Evolutionary conservation across 2,888 invertebrate species (phyloP), one percentile per base, ranked within the genome.

Genomic region (Lasioglossum calceatum): DNA sequence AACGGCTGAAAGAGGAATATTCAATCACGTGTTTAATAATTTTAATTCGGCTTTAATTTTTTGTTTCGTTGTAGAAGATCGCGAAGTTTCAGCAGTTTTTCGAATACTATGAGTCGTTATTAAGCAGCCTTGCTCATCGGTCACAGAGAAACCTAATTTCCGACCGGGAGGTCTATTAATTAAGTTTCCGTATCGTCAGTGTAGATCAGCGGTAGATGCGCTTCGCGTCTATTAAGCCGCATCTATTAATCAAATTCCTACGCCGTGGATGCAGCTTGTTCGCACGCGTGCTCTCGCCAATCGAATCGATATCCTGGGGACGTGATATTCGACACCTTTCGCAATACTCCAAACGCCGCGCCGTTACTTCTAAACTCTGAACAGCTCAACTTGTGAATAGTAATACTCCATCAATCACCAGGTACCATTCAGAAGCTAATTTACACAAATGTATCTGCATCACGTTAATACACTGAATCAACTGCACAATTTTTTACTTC

Each of bases 161-260:
- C 84, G 74, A 19, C 39, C 67, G 47, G 71, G 71, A 64, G 84
- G 75, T 71, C 71, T 78, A 75, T 84, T 79, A 78, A 84, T 85
- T 71, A 75, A 76, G 75, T 85, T 78, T 61, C 23, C 75, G 61
- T 85, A 85, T 85, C 84, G 84, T 54, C 78, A 12, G 61, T 71
- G 70, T 64, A 84, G 84, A 84, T 84, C 84, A 27, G 44, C 58
- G 77, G 42, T 74, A 78, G 84, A 85, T 78, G 71, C 70, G 71
- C 23, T 50, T n/a, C 61, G 75, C 74, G 84, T 74, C 61, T 84
- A 83, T 81, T 83, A 83, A 80, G n/a, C 81, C 61, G 71, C 47
- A 58, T 83, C 81, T 82, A 85, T 79, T 85, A 85, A 85, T 85
- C 84, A 84, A 71, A 78, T 84, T 84, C 64, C 74, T 42, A 50